Evolutionary conservation across 2,888 invertebrate genomes (phyloP), one percentile per base, ranked within the genome.

Genomic region (Cryptus armator): DNA sequence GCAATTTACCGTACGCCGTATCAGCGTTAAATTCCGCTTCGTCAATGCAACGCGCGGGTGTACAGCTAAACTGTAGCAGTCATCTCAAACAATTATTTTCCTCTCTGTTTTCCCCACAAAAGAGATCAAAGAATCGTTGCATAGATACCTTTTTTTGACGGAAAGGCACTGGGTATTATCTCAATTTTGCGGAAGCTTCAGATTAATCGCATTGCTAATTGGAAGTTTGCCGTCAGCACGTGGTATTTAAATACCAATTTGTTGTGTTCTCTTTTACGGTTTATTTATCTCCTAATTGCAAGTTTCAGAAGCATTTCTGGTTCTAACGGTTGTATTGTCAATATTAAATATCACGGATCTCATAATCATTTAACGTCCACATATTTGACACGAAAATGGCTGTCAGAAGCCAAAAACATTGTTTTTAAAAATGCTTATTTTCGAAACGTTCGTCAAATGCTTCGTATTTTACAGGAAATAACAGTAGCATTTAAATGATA

Each of bases 1-100:
- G 76, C 66, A 77, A 77, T 77, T 67, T 77, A 77, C 76, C 76
- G 76, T 77, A 77, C 53, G 37, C 66, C 64, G 62, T 66, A 75
- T 75, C 75, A 64, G 48, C 75, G 75, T 37, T 75, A 48, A 77
- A 77, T 77, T 77, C 67, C 67, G 56, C 29, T 56, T 67, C 44
- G 66, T 29, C 67, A 53, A 67, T 56, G 51, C 66, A 5, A 56
- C 71, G 2, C 64, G 64, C 56, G 70, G 37, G 70, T 43, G 37
- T 56, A 19, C n/a, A 37, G 37, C 37, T 24, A 56, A 56, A 56
- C 56, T 56, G 19, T 56, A 12, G 56, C 56, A 19, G 56, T 56
- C 10, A 56, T 56, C 56, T 19, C 19, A 19, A 24, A 56, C 56
- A 19, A 56, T 56, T 56, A 19, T 56, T 56, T 16, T 24, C 56